Conservation (phyloP, 2,888 invertebrate genomes). For the Hypolimnas misippus region DNA sequence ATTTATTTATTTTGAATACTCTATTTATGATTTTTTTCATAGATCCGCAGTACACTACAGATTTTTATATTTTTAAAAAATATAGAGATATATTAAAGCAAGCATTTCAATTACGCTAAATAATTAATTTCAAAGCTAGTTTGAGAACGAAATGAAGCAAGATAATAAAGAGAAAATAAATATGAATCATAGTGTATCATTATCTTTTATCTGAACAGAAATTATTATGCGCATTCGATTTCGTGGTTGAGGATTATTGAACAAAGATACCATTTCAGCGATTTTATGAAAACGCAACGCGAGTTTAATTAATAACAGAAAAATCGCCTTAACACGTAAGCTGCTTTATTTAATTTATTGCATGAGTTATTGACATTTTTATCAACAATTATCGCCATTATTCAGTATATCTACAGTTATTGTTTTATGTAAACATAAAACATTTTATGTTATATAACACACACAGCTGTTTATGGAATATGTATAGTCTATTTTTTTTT, state of each 20-base stretch:
- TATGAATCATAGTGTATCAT: neutral
- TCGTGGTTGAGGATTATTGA: neutral
- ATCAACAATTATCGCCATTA: no score
- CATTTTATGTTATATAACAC: no score
- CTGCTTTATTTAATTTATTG: slow-evolving; percentile 17
- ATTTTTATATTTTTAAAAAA: no score
- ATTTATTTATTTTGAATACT: no score
- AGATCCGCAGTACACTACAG: no score
- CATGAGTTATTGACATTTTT: no score
- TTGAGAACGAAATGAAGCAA: neutral
- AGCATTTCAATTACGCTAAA: neutral
- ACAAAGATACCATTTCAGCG: slow-evolving; percentile 15
- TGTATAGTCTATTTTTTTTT: no score
- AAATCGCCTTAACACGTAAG: slow-evolving; percentile 13
- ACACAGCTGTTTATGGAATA: no score
- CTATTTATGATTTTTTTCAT: no score
- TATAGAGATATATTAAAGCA: no score
- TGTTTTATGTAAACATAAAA: no score
- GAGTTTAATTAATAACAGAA: slow-evolving; percentile 21
- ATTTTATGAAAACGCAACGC: slow-evolving; percentile 13
- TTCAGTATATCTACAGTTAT: no score
- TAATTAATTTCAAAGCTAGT: neutral
- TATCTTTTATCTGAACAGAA: slow-evolving; percentile 8
- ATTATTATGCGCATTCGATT: slow-evolving; percentile 16
- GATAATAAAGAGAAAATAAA: neutral